These are phyloP conservation scores for Tragelaphus imberbis DNA, from an alignment of 2,113 vertebrate species.

Conservation along the genomic window DNA sequence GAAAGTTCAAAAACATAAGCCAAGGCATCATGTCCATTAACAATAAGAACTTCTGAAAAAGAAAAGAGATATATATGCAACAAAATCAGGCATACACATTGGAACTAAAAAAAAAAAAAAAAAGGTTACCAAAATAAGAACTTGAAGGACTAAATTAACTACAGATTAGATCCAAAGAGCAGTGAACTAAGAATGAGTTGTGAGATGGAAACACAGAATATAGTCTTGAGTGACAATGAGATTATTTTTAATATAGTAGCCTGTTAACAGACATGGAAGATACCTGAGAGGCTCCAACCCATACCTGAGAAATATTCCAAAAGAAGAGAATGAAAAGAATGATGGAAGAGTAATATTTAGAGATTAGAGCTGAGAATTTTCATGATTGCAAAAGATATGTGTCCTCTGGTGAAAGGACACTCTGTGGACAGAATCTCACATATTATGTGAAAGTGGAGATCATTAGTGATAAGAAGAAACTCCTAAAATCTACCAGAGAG, in stretches of 20 bases:
- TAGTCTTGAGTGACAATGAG: neutral
- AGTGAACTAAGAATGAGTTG: neutral
- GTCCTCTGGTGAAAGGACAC: neutral
- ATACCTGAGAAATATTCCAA: neutral
- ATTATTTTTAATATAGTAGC: neutral
- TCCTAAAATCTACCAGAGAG: neutral
- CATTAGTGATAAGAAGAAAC: neutral
- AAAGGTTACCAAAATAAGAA: neutral
- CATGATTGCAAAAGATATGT: neutral
- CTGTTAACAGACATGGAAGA: neutral
- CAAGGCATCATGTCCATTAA: neutral
- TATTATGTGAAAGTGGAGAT: neutral
- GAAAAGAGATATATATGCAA: neutral
- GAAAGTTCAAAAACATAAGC: neutral
- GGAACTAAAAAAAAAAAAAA: neutral
- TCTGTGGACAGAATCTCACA: neutral
- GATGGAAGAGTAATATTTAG: neutral
- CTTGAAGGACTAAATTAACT: neutral
- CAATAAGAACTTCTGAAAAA: neutral
- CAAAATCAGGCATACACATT: neutral
- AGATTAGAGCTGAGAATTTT: neutral
- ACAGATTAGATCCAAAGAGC: neutral
- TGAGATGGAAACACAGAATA: neutral
- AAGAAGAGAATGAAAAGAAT: neutral
- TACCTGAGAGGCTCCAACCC: neutral